Evolutionary conservation across 2,797 vertebrate genomes (phyloP).

Genomic region (Parotocinclus haroldoi): DNA sequence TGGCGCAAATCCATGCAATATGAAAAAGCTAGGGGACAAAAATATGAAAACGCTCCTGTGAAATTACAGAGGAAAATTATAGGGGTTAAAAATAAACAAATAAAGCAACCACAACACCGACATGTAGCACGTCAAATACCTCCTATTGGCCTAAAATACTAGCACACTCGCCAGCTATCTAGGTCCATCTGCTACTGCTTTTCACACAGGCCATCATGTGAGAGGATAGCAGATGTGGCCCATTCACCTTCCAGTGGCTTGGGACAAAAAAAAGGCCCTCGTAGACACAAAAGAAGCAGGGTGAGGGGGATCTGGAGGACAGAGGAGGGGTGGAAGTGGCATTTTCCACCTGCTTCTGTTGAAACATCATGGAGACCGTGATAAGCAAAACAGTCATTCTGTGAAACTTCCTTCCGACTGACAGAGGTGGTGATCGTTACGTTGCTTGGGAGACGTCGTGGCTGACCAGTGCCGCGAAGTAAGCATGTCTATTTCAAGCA

Average conservation of each 20-base stretch:
- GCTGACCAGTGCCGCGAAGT: too few species aligned
- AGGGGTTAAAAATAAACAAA: too few species aligned
- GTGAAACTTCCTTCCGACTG: neutral
- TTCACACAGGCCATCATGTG: slow-evolving; percentile 26
- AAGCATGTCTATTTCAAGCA: too few species aligned
- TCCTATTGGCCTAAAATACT: too few species aligned
- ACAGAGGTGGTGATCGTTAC: too few species aligned
- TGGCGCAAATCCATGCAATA: too few species aligned
- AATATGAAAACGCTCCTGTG: too few species aligned
- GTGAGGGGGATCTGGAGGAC: slow-evolving; percentile 28
- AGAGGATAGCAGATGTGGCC: slow-evolving; percentile 52
- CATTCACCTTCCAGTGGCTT: slow-evolving; percentile 48
- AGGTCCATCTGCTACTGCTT: slow-evolving; percentile 45
- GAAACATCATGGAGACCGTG: slow-evolving; percentile 3
- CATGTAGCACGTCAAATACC: too few species aligned
- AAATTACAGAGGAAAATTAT: too few species aligned
- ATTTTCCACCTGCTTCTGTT: slow-evolving; percentile 54
- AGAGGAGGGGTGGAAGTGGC: slow-evolving; percentile 7
- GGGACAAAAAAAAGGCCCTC: slow-evolving; percentile 46
- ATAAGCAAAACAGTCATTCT: slow-evolving; percentile 4
- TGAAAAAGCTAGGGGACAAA: too few species aligned
- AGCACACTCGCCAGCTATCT: slow-evolving; percentile 17
- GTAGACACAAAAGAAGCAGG: slow-evolving; percentile 41
- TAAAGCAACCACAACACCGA: too few species aligned
- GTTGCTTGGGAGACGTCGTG: too few species aligned